Evolutionary conservation across 2,797 vertebrate species (phyloP), one percentile per base, ranked within the genome.

Genomic region (Basileuterus tristriatus): DNA sequence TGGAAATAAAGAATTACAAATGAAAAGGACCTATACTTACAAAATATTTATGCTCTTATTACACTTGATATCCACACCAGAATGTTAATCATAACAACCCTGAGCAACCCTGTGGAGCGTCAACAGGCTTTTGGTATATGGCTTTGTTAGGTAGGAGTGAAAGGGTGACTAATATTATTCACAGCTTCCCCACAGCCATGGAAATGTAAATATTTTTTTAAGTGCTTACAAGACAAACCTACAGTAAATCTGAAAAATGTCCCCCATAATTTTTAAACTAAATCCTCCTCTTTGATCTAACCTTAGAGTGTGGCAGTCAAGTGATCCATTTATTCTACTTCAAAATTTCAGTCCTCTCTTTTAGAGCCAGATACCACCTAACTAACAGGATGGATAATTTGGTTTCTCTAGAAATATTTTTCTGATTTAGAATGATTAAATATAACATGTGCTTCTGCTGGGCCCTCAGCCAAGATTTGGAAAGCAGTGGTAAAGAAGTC

Each of bases 181-280:
- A 91, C 78, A 82, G 96, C 89, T 96, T 94, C 97, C 90, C 95
- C 15, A 22, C 71, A 93, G 96, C 93, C 94, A 67, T 19, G 24
- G 87, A 96, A 97, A 93, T 88, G 96, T 97, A 97, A 98, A 97
- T 97, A 96, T 97, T 96, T 97, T 94, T 67, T 79, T 30, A 97
- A 97, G 96, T 94, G 94, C 95, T 97, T 94, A 95, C 96, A 97
- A 96, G 96, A 96, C 94, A 97, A 97, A 97, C 88, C 89, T 90
- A 96, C 94, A 95, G 95, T 94, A 97, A 96, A 97, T 93, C 75
- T 96, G 96, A 97, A 97, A 97, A 96, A 98, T 92, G 95, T 87
- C 82, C 89, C 81, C 87, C 92, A 56, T 96, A 96, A 97, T 97
- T 94, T 96, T 97, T 96, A 94, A 96, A 95, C 86, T 92, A 97